Conservation (phyloP, 2,888 invertebrate genomes). For the Eupithecia subfuscata region DNA sequence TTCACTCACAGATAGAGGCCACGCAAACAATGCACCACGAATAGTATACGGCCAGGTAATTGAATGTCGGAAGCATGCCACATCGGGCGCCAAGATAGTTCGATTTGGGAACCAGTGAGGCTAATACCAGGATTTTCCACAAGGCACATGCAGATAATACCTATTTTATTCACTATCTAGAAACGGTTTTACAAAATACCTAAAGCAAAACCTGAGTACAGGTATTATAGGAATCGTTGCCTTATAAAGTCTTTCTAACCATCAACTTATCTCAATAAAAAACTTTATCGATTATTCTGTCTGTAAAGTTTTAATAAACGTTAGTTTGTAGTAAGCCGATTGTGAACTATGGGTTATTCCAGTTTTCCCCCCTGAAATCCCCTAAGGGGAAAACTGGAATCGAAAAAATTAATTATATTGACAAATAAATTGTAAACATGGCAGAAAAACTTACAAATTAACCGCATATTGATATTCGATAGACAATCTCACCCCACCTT, state of each 20-base stretch:
- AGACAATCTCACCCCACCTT: background rate
- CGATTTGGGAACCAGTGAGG: slow-evolving; percentile 16
- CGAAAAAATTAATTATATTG: too few species aligned
- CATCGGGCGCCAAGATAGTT: slow-evolving; percentile 30
- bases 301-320: background rate
- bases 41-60: slow-evolving; percentile 49
- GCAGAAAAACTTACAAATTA: background rate
- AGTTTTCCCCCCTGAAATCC: too few species aligned
- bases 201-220: background rate
- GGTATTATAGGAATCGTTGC: too few species aligned
- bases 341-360: background rate
- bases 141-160: background rate
- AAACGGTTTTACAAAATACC: background rate
- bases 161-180: background rate
- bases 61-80: slow-evolving; percentile 54
- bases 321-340: background rate
- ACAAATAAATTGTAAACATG: background rate
- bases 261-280: too few species aligned
- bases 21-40: slow-evolving; percentile 41
- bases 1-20: slow-evolving; percentile 9
- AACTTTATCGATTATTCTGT: background rate
- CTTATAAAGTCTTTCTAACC: too few species aligned
- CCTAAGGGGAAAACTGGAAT: too few species aligned
- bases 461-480: background rate
- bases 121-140: background rate